Evolutionary conservation across 2,113 vertebrate species (phyloP), one percentile per base, ranked within the genome.

Genomic region (Hypocryptadius cinnamomeus): DNA sequence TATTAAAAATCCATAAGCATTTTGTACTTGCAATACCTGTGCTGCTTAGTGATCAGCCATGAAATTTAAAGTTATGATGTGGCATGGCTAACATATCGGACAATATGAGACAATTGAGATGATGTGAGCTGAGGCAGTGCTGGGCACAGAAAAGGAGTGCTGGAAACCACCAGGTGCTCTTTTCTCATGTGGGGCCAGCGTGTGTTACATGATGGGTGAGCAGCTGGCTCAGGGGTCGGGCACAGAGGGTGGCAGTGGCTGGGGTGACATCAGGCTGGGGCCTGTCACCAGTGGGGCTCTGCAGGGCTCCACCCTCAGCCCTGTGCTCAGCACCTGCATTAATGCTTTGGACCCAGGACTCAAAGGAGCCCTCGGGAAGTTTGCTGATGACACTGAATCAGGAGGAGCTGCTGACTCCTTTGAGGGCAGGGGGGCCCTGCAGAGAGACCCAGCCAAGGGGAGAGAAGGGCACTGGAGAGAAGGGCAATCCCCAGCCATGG

Each of bases 171-270:
- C 10, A 53, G 31, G 35, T 10, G 69, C 10, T 89, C 59, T 83
- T 51, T 44, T 37, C 44, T 17, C 8, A 5, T 0, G 0, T 25
- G 45, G 15, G 30, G 20, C 33, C 23, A 42, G 33, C 4, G 0
- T 57, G 53, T 27, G 48, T 31, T 31, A 48, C 25, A 21, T 22
- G 16, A 31, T 18, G 66, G 57, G 17, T 22, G 48, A 42, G 35
- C 74, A 79, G 5, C 30, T 22, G 9, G n/a, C 42, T 48, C 48
- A 8, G 1, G 2, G 57, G 24, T 2, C 0, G 3, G 65, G 57
- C 65, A 56, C 57, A 27, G 17, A 35, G 48, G 10, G 53, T 51
- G 18, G 2, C 6, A 66, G 47, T 45, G 54, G 4, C 19, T 27
- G 71, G 21, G 15, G 54, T 60, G 44, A 39, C 64, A 54, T 5